A percentile compares a stretch with the other conserved stretches of the same genome.
Conservation (phyloP, 2,113 vertebrate species). For the Steatornis caripensis region DNA sequence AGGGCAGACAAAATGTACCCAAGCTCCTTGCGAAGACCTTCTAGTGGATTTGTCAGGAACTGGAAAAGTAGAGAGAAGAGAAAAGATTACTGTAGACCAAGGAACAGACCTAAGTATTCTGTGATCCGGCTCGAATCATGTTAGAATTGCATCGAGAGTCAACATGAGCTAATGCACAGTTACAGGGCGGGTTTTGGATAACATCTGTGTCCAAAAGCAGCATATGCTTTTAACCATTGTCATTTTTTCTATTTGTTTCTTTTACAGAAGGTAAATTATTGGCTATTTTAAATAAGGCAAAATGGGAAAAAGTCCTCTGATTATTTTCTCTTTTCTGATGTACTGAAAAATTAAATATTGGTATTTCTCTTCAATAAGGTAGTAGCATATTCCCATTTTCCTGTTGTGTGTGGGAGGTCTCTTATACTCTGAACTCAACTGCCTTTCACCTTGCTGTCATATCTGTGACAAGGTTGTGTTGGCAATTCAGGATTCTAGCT, state of each 20-base stretch:
- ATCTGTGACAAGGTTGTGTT: neutral
- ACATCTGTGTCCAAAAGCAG: neutral
- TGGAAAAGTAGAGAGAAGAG: neutral
- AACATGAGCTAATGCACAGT: neutral
- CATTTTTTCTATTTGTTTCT: neutral
- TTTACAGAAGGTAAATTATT: neutral
- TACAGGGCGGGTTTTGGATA: neutral
- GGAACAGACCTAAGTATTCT: neutral
- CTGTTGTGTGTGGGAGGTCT: neutral
- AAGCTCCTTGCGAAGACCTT: neutral
- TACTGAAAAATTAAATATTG: neutral
- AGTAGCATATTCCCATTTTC: neutral
- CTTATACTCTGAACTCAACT: neutral
- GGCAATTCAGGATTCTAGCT: neutral
- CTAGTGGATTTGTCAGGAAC: neutral
- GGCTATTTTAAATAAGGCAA: neutral
- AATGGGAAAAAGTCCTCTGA: neutral
- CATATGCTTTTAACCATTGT: neutral
- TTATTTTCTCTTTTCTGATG: neutral
- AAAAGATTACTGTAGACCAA: neutral
- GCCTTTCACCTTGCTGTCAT: neutral
- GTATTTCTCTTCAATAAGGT: neutral
- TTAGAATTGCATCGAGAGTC: neutral
- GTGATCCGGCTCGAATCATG: neutral
- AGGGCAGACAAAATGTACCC: accelerated